Conservation (phyloP, 2,113 vertebrate genomes). For the Willisornis vidua region DNA sequence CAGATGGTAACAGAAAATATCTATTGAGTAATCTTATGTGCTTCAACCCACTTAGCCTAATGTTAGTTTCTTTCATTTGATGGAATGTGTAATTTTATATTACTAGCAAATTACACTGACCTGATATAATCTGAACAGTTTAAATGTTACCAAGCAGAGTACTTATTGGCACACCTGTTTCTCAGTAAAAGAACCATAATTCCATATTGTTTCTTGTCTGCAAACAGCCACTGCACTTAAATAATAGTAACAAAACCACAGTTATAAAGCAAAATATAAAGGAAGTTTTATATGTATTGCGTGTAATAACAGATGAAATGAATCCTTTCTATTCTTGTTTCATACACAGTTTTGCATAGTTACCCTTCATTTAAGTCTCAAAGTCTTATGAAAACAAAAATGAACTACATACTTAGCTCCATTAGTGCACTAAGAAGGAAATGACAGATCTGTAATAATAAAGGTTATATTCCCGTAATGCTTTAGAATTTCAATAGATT, state of each 20-base stretch:
- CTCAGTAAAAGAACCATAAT: background rate
- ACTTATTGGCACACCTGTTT: background rate
- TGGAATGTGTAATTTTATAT: slow-evolving; percentile 17
- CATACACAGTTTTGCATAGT: background rate
- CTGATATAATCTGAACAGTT: background rate
- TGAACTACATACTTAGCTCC: background rate
- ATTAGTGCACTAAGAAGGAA: slow-evolving; percentile 8
- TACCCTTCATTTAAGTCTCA: slow-evolving; percentile 6
- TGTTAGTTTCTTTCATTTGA: slow-evolving; percentile 35
- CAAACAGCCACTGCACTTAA: background rate
- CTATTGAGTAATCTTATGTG: background rate
- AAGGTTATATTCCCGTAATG: background rate
- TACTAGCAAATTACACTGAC: background rate
- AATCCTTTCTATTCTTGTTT: background rate
- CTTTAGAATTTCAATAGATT: slow-evolving; percentile 47
- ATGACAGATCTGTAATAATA: slow-evolving; percentile 16
- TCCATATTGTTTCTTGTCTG: background rate
- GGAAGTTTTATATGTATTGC: background rate
- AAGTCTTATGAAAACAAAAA: slow-evolving; percentile 43
- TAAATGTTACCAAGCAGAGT: background rate
- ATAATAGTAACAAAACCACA: background rate
- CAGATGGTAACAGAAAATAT: slow-evolving; percentile 53
- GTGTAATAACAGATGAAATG: background rate
- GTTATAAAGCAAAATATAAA: background rate
- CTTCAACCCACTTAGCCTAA: slow-evolving; percentile 32